A percentile compares a stretch with the other conserved stretches of the same genome.
These are phyloP conservation scores for Lates calcarifer DNA, from an alignment of 2,113 vertebrate species.

Conservation along the genomic window DNA sequence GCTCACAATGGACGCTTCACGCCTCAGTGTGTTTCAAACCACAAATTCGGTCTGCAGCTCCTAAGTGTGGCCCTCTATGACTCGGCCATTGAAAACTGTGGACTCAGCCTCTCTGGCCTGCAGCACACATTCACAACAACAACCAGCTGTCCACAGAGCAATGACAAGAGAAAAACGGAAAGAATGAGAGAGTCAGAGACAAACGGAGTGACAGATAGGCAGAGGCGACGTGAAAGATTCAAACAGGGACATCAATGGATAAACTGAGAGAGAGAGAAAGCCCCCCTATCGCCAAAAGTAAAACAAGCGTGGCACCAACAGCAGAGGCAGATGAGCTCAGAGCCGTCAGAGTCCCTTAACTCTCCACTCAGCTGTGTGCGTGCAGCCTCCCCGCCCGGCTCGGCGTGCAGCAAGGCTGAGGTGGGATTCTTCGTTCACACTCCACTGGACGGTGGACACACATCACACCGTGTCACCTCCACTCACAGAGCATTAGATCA, in stretches of 20 bases:
- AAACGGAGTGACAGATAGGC: slow-evolving; percentile 31
- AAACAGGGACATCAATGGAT: slow-evolving; percentile 34
- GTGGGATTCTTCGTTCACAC: slow-evolving; percentile 59
- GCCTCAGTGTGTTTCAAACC: slow-evolving; percentile 75
- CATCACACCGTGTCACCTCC: slow-evolving; percentile 66
- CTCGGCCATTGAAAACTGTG: slow-evolving; percentile 69
- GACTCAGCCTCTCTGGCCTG: slow-evolving; percentile 75
- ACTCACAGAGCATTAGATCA: slow-evolving; percentile 65
- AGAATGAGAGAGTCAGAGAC: slow-evolving; percentile 33
- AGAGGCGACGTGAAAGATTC: slow-evolving; percentile 15
- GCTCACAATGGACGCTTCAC: slow-evolving; percentile 76
- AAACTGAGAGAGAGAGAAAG: slow-evolving; percentile 8
- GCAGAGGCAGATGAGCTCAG: slow-evolving; percentile 44
- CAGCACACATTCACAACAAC: slow-evolving; percentile 62
- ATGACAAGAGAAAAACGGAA: slow-evolving; percentile 23
- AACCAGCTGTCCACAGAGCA: neutral
- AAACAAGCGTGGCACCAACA: slow-evolving; percentile 41
- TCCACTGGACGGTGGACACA: slow-evolving; percentile 53
- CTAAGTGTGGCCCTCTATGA: slow-evolving; percentile 66
- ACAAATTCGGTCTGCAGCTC: slow-evolving; percentile 62
- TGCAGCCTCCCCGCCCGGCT: slow-evolving; percentile 2
- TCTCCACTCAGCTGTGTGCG: slow-evolving; percentile 37
- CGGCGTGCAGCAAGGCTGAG: neutral
- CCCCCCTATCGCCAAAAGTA: neutral
- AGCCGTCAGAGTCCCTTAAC: slow-evolving; percentile 51